Base-by-base conservation (phyloP, 1,140 invertebrate species). In the Drosophila eugracilis region DNA sequence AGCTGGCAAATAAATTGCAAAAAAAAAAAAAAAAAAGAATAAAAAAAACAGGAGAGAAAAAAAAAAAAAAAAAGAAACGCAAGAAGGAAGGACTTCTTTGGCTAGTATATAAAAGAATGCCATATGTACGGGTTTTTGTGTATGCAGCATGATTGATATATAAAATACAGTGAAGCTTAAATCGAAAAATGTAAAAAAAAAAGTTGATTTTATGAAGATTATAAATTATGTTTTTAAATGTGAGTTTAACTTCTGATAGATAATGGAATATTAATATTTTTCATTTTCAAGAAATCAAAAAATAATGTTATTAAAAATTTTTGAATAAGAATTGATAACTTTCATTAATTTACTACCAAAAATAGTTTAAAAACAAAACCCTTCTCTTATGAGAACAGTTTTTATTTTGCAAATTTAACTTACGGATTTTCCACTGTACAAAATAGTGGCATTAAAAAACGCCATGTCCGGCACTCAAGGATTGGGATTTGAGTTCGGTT, bases 1-100 rank as follows among this genome's bases (percentile, higher is more conserved):
- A 71, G 67, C 54, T 63, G 69, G 60, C 65, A 71, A 79, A 80
- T 80, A 60, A 80, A 80, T 83, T 77, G 73, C 48, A 52, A 37
- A 78, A 65, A 85, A 63, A 63, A 60, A 15, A 42, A 44, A 50
- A 72, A 41, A 32, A 5, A 10, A 30, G 0, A 30, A 10, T 47
- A 32, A 78, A 59, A 84, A 62, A 63, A 60, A 19, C 36, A 49
- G 41, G 0, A 39, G 19, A 12, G 6, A 6, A 5, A 32, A 15
- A 14, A 60, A 12, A 30, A 47, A 41, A 9, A n/a, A 10, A 22
- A 45, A 21, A 39, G 42, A 52, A 65, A 22, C 5, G 6, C 22
- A 19, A 17, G 28, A 59, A 59, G 55, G 45, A 59, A 63, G 59
- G 59, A 60, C 59, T 63, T 36, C 37, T 19, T 58, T 26, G 7